Base-by-base conservation (phyloP, 2,888 invertebrate genomes). In the Tuberolachnus salignus region DNA sequence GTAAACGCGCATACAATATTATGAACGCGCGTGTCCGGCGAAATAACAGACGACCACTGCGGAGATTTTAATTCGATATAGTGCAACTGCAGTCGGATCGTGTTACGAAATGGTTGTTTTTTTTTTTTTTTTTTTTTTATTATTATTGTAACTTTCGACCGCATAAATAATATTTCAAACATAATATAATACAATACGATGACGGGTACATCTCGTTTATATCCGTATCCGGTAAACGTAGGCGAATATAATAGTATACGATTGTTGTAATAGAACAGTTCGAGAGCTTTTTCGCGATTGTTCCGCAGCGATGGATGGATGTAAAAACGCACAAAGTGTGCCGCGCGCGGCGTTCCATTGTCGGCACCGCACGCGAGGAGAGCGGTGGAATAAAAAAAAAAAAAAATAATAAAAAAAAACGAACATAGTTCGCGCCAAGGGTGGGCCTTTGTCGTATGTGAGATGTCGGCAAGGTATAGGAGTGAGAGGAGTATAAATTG, bases 251-350 rank as follows among this genome's bases (percentile, higher is more conserved):
- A 9, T 6, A n/a, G 13, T 23, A 57, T 57, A n/a, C n/a, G n/a
- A n/a, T 34, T 34, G 34, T 34, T 34, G 34, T 34, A 3, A 6
- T 34, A 34, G 34, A 34, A 16, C 4, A 16, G 19, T 21, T 51
- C 42, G 16, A 42, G 26, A 71, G 71, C 71, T 71, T 71, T 71
- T 73, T 19, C 61, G 61, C 61, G 49, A 57, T 57, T 71, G 55
- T 71, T 72, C 23, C 3, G 51, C 53, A n/a, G 4, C 21, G 10
- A 66, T 34, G 34, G 1, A 16, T 26, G 6, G 13, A 57, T 23
- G 23, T 13, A 13, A 4, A 59, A 26, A 16, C 6, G 10, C 1
- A 19, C 9, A 19, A 19, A 3, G 64, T 8, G n/a, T 46, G 2
- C 46, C 14, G 64, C n/a, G 23, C 26, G 26, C 9, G 1, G 23